A percentile compares a stretch with the other conserved stretches of the same genome.
Conservation (phyloP, 2,888 invertebrate genomes). For the Thysanoteuthis rhombus region DNA sequence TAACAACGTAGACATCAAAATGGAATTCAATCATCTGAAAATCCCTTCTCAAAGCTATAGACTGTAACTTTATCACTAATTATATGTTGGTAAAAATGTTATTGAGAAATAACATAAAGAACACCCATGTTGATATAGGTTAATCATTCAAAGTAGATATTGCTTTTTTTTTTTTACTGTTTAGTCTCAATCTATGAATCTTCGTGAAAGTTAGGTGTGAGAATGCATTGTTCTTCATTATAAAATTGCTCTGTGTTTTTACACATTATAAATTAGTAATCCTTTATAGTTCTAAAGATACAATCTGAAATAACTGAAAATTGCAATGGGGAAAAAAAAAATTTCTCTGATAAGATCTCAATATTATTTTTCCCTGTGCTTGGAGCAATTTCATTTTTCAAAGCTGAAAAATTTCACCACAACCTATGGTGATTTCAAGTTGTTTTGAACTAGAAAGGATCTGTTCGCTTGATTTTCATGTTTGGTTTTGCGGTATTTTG, state of each 20-base stretch:
- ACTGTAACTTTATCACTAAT: no score
- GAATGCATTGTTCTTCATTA: background rate
- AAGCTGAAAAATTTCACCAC: background rate
- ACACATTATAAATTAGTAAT: background rate
- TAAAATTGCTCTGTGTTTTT: background rate
- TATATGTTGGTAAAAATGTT: no score
- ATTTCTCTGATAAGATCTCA: background rate
- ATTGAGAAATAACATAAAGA: no score
- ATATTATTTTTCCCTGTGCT: background rate
- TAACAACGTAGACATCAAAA: no score
- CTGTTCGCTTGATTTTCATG: background rate
- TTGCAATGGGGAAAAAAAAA: background rate
- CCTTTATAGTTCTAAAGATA: background rate
- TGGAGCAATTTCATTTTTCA: background rate
- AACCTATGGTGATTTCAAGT: background rate
- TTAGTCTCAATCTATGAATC: no score
- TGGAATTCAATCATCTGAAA: no score
- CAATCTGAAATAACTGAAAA: background rate
- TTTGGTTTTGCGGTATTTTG: background rate
- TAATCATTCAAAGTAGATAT: no score
- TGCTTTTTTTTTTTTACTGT: no score
- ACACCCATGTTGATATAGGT: no score
- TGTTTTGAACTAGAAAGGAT: background rate
- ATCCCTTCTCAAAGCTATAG: no score
- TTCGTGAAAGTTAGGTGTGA: no score